Evolutionary conservation across 2,888 invertebrate genomes (phyloP).

Genomic region (Thera britannica): DNA sequence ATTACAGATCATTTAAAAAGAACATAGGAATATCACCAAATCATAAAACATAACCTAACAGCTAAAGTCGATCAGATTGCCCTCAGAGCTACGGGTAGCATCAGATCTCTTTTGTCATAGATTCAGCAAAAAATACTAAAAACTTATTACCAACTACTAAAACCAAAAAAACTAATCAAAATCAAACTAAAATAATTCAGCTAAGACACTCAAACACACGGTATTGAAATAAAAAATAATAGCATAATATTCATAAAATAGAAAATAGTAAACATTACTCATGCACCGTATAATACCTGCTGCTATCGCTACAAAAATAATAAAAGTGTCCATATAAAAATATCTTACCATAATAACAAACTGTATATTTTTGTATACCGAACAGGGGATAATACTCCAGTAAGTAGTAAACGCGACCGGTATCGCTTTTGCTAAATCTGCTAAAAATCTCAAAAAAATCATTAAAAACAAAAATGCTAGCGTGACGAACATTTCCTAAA

Average conservation of each 20-base stretch:
- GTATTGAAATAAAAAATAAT: conserved; percentile 78
- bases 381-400: conserved; percentile 77
- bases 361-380: conserved; percentile 79
- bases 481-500: conserved; percentile 78
- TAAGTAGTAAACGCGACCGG: conserved; percentile 60
- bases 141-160: conserved; percentile 81
- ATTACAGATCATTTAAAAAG: conserved; percentile 57
- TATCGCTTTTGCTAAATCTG: conserved; percentile 48
- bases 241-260: conserved; percentile 79
- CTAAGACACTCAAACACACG: conserved; percentile 84
- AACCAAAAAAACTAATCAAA: conserved; percentile 73
- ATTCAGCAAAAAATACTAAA: conserved; percentile 82
- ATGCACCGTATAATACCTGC: conserved; percentile 77
- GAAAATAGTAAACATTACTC: conserved; percentile 70
- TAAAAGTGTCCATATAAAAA: conserved; percentile 79
- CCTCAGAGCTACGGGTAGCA: conserved; percentile 56
- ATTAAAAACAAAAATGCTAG: conserved; percentile 73
- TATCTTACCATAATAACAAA: conserved; percentile 84
- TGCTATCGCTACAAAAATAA: conserved; percentile 80
- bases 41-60: conserved; percentile 65
- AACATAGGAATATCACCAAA: conserved; percentile 76
- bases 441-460: conserved; percentile 74
- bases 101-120: conserved; percentile 87
- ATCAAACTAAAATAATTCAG: conserved; percentile 83
- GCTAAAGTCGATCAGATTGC: conserved; percentile 78